Conservation (phyloP, 2,797 vertebrate genomes). For the Micropoecilia bifurca region DNA sequence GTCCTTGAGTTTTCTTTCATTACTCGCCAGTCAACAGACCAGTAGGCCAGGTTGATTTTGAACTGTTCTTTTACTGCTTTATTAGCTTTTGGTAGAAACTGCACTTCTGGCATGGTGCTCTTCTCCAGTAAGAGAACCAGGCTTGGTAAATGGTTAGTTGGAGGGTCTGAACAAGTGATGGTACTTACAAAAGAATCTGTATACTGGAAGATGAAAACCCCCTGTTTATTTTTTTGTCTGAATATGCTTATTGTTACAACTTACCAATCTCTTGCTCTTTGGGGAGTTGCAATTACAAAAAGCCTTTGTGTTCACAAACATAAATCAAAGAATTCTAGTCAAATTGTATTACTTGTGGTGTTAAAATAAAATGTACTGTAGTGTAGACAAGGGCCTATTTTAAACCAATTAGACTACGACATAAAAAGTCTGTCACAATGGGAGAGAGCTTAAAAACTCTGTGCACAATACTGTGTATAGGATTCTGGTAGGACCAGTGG, state of each 20-base stretch:
- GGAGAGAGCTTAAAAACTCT: not conserved
- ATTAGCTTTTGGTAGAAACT: conserved; percentile 69
- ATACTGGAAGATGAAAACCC: conserved; percentile 34
- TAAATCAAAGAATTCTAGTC: not conserved
- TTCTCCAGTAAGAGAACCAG: conserved; percentile 26
- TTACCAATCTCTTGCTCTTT: not conserved
- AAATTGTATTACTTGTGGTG: not conserved
- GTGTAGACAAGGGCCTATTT: not conserved
- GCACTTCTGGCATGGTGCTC: conserved; percentile 42
- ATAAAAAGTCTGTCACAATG: not conserved
- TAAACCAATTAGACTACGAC: not conserved
- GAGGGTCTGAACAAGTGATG: conserved; percentile 22
- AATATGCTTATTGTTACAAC: not conserved
- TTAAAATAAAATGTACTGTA: not conserved
- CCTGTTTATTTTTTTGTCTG: not conserved
- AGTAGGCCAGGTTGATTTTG: conserved; percentile 49
- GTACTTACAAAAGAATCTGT: conserved; percentile 17
- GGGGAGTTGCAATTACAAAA: not conserved
- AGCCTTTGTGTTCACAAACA: not conserved
- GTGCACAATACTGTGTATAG: not conserved
- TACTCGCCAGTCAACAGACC: conserved; percentile 54
- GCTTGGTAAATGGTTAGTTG: conserved; percentile 31
- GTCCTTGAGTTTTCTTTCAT: conserved; percentile 59
- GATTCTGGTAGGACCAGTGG: not conserved
- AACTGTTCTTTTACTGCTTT: conserved; percentile 66